Base-by-base conservation (phyloP, 1,140 invertebrate genomes). In the Kradibia gibbosae region DNA sequence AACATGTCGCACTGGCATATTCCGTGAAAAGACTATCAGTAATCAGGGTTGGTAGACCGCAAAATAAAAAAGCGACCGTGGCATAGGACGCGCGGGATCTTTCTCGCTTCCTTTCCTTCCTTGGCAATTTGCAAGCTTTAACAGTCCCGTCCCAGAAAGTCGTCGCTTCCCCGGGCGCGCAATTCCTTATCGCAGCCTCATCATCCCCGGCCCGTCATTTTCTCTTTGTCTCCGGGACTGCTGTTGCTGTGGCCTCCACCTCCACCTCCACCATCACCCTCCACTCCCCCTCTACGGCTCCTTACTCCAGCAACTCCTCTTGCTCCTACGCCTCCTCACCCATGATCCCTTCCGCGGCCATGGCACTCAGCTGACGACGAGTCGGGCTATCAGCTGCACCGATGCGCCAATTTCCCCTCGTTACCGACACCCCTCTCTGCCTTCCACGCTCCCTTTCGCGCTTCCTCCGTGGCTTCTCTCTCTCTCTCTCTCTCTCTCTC, bases 381-480 rank as follows among this genome's bases (percentile, higher is more conserved):
- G 57, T 72, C 62, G 20, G 28, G 17, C 48, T 62, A 62, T 78
- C 76, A 78, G 76, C 76, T 78, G 76, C 76, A 42, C 62, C 45
- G 72, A 74, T 74, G 72, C 72, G 76, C 76, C 42, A 78, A 78
- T 78, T 78, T 28, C 7, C 60, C 62, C 76, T 22, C 48, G n/a
- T n/a, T n/a, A n/a, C n/a, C n/a, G n/a, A n/a, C n/a, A n/a, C n/a
- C n/a, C n/a, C n/a, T n/a, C n/a, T n/a, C 31, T 36, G 3, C 67
- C 48, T 1, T 20, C 20, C 5, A 2, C 60, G 36, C 45, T 17
- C 17, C 45, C 45, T 48, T 48, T 17, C 45, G 7, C 45, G 45
- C 42, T 53, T 25, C 42, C 28, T 28, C 50, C 65, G 50, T 34
- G 4, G 42, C 36, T n/a, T 71, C 20, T 25, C 22, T 10, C 62